Conservation (phyloP, 1,140 invertebrate genomes). For the Palaemon carinicauda region DNA sequence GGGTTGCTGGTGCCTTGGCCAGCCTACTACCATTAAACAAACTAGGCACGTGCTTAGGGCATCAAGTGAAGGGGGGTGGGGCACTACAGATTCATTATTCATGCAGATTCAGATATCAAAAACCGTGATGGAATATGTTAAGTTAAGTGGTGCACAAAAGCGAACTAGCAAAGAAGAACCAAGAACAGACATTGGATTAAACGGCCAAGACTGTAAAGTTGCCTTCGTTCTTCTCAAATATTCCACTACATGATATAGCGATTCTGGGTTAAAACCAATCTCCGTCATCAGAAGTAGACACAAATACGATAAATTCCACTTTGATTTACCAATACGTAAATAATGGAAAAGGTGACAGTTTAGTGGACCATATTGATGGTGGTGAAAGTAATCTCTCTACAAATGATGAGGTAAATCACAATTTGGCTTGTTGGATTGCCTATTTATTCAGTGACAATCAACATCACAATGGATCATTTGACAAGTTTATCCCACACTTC, state of each 20-base stretch:
- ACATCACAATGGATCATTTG: constrained; percentile 58
- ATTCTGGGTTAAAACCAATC: neutral
- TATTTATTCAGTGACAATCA: constrained; percentile 46
- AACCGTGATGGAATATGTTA: neutral
- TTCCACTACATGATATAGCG: constrained; percentile 17
- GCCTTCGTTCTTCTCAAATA: constrained; percentile 1
- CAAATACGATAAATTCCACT: neutral
- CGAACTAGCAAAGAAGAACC: constrained; percentile 17
- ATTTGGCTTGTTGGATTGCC: constrained; percentile 53
- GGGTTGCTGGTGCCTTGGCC: too few relatives aligned
- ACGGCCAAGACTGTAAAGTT: neutral
- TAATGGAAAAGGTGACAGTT: constrained; percentile 11
- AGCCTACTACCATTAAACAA: too few relatives aligned
- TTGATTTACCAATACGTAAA: constrained; percentile 12
- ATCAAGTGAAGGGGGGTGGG: neutral
- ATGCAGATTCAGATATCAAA: neutral
- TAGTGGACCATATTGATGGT: constrained; percentile 6
- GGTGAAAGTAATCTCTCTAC: constrained; percentile 2
- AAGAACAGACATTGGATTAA: constrained; percentile 2
- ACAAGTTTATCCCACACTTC: constrained; percentile 55
- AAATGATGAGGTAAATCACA: neutral
- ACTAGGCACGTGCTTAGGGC: too few relatives aligned
- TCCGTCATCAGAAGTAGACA: constrained; percentile 22
- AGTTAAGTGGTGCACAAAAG: constrained; percentile 13
- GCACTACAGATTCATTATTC: neutral